Evolutionary conservation across 2,888 invertebrate genomes (phyloP), one percentile per base, ranked within the genome.

Genomic region (Desoria tigrina): DNA sequence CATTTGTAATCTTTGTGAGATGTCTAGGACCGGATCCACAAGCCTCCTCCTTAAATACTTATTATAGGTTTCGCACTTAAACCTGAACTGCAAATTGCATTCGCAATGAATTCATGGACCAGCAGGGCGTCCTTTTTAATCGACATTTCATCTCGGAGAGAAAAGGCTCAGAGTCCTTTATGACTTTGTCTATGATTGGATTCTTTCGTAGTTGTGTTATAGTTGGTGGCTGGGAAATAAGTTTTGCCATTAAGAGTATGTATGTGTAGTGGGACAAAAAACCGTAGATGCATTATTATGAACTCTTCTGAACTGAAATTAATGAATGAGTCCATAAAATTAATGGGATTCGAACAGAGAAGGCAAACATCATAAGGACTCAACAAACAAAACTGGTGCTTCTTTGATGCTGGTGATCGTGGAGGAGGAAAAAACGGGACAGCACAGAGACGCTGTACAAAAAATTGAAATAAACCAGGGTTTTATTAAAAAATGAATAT

Each of bases 321-420:
- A 57, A 57, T 57, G 39, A 57, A 42, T 24, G 24, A 57, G 39
- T 23, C 42, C 39, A 57, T 28, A 42, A 57, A 57, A 57, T 57
- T 42, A 57, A 57, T 57, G 39, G 42, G 42, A n/a, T 42, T 42
- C 24, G 14, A 14, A 18, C 42, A 57, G 3, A 39, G 23, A 42
- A 57, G 4, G 42, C 11, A 57, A 57, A 21, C 57, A 57, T 55
- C 26, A 55, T 55, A 55, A 55, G 11, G 26, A 55, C 24, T 26
- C 24, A 37, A 18, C 55, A 55, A 55, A 55, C 32, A 55, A 55
- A 55, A 28, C 18, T 14, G 18, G 26, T 51, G 23, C 51, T 51
- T 16, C 45, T 45, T 18, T 45, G 21, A 45, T 45, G 45, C 6
- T 45, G 9, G 9, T 45, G 45, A 16, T 16, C 4, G 45, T 18